Base-by-base conservation (phyloP, 2,888 invertebrate species). In the Nemapogon koenigi region DNA sequence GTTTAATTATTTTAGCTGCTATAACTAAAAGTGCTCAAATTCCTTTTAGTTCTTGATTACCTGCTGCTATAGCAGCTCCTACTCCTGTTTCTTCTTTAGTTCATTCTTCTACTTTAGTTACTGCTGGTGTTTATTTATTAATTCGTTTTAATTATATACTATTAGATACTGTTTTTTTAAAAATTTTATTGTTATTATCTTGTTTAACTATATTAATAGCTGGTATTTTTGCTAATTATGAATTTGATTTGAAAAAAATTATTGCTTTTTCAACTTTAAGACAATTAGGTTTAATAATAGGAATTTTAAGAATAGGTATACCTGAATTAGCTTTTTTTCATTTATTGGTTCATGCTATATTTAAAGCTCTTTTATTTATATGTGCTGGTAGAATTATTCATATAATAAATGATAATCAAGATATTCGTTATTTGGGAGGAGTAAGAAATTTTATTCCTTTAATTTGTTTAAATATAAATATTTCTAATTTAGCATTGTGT, bases 11-110 rank as follows among this genome's bases (percentile, higher is more conserved):
- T 56, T 62, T 81, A 48, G 84, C 85, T 0, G 79, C 82, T 37
- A 83, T 88, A 71, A 89, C 89, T 42, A 90, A 90, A 67, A 90
- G 89, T 48, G 90, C 89, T 56, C 89, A 90, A 65, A 84, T 90
- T 80, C 89, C 90, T 32, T 91, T 90, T 85, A 88, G 87, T 44
- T 82, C 87, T 31, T 90, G 89, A 51, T 63, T 89, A 35, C 90
- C 90, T 0, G 85, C 84, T 0, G 89, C 89, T 29, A 90, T 90
- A 64, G 86, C 88, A 0, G 89, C 89, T 30, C 89, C 89, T 22
- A 90, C 89, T 0, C 89, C 89, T 7, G 84, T 89, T 39, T 88
- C 88, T n/a, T 82, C 88, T 42, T 81, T 89, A 68, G 88, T 62
- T 29, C 88, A 90, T 81, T 90, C 89, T 45, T 90, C 88, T 3